Evolutionary conservation across 2,113 vertebrate species (phyloP).

Genomic region (Stictonetta naevosa): DNA sequence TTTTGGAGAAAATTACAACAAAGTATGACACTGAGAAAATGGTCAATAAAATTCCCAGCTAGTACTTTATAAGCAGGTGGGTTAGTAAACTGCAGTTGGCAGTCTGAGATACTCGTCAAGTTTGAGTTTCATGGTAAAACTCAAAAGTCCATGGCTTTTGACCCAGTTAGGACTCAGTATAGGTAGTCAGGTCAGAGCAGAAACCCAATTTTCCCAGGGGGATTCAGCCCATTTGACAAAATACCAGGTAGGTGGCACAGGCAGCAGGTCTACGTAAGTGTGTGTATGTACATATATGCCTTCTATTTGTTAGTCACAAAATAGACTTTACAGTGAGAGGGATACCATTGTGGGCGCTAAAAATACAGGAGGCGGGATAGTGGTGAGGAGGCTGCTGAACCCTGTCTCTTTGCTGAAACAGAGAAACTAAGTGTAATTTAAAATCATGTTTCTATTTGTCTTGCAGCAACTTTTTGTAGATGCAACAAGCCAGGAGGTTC

Average conservation of each 20-base stretch:
- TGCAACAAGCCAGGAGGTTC: slow-evolving; percentile 79
- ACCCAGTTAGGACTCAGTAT: not conserved
- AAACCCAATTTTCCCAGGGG: not conserved
- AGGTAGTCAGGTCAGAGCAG: not conserved
- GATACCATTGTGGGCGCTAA: not conserved
- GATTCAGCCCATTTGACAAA: not conserved
- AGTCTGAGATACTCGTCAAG: not conserved
- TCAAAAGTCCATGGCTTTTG: not conserved
- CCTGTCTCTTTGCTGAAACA: not conserved
- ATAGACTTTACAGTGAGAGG: not conserved
- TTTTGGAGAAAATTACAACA: not conserved
- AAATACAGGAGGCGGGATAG: not conserved
- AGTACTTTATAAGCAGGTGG: not conserved
- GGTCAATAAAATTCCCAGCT: not conserved
- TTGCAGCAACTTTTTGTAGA: slow-evolving; percentile 89
- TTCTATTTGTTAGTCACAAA: not conserved
- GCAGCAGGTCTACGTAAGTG: rapidly evolving
- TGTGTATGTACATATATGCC: not conserved
- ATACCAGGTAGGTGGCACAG: not conserved
- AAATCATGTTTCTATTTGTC: slow-evolving; percentile 46
- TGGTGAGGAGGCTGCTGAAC: not conserved
- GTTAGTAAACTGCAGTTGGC: not conserved
- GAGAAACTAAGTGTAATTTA: not conserved
- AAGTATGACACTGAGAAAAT: not conserved
- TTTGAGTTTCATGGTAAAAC: not conserved